Evolutionary conservation across 2,888 invertebrate genomes (phyloP).

Genomic region (Euplagia quadripunctaria): DNA sequence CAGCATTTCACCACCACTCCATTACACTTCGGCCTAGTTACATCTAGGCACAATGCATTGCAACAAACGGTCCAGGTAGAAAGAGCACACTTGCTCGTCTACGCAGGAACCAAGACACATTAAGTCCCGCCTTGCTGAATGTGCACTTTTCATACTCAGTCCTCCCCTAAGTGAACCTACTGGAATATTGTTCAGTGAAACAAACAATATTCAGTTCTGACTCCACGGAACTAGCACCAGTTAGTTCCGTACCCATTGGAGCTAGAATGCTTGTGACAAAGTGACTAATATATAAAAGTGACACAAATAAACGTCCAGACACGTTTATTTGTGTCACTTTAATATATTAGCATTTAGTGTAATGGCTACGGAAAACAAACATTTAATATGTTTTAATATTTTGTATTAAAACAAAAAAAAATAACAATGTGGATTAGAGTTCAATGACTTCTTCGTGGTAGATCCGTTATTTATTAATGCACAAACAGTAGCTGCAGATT

Average conservation of each 20-base stretch:
- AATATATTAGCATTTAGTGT: not conserved
- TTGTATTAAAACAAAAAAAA: not conserved
- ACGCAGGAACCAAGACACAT: no score
- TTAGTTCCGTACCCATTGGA: not conserved
- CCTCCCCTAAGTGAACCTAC: not conserved
- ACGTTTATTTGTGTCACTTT: not conserved
- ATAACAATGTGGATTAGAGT: not conserved
- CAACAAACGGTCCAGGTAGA: not conserved
- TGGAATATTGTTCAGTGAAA: not conserved
- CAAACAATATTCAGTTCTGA: not conserved
- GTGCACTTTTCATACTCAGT: not conserved
- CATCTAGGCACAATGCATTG: no score
- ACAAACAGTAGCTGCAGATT: not conserved
- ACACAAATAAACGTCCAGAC: not conserved
- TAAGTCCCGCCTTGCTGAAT: no score
- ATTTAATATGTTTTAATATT: not conserved
- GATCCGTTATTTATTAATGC: constrained; percentile 1
- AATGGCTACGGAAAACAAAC: not conserved
- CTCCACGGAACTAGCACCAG: not conserved
- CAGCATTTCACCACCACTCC: no score
- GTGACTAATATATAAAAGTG: no score
- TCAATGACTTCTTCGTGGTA: not conserved
- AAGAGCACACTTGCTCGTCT: not conserved
- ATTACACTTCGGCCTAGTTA: no score
- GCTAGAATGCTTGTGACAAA: no score